Base-by-base conservation (phyloP, 2,888 invertebrate species). In the Lottia scabra region DNA sequence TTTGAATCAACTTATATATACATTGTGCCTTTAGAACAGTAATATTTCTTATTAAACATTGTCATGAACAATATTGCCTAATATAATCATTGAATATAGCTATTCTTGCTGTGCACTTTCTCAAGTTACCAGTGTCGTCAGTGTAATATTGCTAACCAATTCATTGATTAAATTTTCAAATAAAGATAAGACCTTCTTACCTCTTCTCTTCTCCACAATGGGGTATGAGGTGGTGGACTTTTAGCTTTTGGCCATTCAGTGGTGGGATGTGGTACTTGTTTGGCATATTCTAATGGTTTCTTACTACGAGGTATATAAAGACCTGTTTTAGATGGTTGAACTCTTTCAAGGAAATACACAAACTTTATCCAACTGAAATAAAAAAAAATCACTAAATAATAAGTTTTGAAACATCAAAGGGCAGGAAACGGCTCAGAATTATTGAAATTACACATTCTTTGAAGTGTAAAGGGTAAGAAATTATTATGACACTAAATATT, bases 201-300 rank as follows among this genome's bases (percentile, higher is more conserved):
- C 56, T 56, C 73, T 8, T 73, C 73, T 44, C 45, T 71, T 30
- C 66, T 73, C 75, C 75, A 75, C 8, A 68, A 63, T 56, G 68
- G 73, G 4, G 75, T 63, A 15, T 65, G 27, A 13, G 46, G 30
- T 8, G 46, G 19, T 23, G 10, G 45, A 45, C 16, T 38, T 63
- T 46, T 73, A n/a, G 79, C 75, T 63, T 77, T 74, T n/a, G 86
- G 86, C 86, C 86, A 86, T 76, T 80, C 83, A 6, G 78, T 67
- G 15, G 65, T 64, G n/a, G 65, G 65, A 10, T 64, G 30, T 10
- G 84, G 85, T 23, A 77, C 78, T 10, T 82, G 79, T 70, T 81
- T 85, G 68, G 82, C 86, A 77, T 83, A 86, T 64, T 87, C 87
- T 70, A 79, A 71, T 15, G 87, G 87, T 63, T 78, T 77, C 75